These are phyloP conservation scores for Adela reaumurella DNA, from an alignment of 2,888 invertebrate species.

Conservation along the genomic window DNA sequence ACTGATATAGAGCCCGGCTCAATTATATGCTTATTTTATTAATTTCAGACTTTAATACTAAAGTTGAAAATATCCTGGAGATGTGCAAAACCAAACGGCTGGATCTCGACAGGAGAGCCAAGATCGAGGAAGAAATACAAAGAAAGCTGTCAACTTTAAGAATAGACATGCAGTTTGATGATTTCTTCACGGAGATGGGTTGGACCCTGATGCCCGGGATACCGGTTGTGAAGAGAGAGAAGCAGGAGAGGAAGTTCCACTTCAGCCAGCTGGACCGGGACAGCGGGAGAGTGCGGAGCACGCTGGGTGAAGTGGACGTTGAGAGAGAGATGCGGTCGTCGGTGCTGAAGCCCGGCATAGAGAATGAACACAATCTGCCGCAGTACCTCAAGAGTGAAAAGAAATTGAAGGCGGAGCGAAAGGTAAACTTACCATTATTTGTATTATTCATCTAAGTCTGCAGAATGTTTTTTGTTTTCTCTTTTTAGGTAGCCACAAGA, in stretches of 20 bases:
- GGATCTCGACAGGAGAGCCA: constrained; percentile 25
- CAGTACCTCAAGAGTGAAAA: constrained; percentile 56
- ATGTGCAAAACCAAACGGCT: constrained; percentile 34
- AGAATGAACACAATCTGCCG: constrained; percentile 59
- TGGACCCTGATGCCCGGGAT: constrained; percentile 21
- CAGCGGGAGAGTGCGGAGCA: constrained; percentile 38
- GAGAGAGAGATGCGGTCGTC: constrained; percentile 62
- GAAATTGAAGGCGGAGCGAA: constrained; percentile 52
- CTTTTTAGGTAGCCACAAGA: not conserved
- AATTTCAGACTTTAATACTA: constrained; percentile 30
- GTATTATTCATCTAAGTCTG: not conserved
- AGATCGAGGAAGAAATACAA: constrained; percentile 27
- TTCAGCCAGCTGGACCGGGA: constrained; percentile 26
- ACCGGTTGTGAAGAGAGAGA: not conserved
- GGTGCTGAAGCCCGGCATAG: constrained; percentile 61
- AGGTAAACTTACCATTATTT: constrained; percentile 28
- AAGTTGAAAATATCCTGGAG: constrained; percentile 24
- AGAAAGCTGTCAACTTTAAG: constrained; percentile 31
- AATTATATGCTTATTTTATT: too few species aligned
- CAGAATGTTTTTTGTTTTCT: not conserved
- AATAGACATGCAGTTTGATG: constrained; percentile 30
- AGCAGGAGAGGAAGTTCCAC: not conserved
- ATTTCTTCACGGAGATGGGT: constrained; percentile 39
- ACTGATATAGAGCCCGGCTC: too few species aligned
- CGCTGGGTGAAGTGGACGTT: constrained; percentile 37